Percentiles rank a stretch among this genome's conserved stretches.
Evolutionary conservation across 1,140 invertebrate genomes (phyloP).

Genomic region (Papilio polyxenes): DNA sequence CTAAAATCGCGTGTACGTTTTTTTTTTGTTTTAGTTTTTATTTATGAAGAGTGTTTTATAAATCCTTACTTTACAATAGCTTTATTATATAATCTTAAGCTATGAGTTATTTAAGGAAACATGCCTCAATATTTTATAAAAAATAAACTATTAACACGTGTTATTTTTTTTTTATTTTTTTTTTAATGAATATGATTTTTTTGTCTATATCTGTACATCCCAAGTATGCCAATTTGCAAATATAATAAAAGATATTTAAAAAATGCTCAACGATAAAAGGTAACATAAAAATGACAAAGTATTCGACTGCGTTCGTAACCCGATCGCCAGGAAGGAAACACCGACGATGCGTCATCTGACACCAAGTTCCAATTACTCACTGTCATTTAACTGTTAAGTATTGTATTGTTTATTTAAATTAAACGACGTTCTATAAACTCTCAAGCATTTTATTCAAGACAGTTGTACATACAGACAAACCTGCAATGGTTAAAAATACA

Average conservation of each 20-base stretch:
- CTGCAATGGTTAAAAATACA: not conserved
- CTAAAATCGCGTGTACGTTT: no score
- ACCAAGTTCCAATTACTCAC: not conserved
- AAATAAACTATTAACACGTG: no score
- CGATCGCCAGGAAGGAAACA: slow-evolving; percentile 6
- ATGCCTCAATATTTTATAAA: no score
- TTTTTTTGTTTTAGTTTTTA: no score
- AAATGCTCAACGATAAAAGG: not conserved
- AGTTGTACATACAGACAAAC: not conserved
- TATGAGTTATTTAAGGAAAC: no score
- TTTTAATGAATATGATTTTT: no score
- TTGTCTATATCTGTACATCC: no score
- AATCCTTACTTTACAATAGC: no score
- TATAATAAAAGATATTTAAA: not conserved
- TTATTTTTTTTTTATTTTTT: no score
- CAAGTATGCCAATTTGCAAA: not conserved
- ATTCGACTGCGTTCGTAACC: not conserved
- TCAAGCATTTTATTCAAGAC: not conserved
- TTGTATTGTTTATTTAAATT: not conserved
- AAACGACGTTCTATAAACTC: not conserved
- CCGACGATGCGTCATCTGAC: not conserved
- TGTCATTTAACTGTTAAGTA: not conserved
- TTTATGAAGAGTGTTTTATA: no score
- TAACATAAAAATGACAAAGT: not conserved
- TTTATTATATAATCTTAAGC: no score